Evolutionary conservation across 2,797 vertebrate species (phyloP), one percentile per base, ranked within the genome.

Genomic region (Lagothrix lagotricha): DNA sequence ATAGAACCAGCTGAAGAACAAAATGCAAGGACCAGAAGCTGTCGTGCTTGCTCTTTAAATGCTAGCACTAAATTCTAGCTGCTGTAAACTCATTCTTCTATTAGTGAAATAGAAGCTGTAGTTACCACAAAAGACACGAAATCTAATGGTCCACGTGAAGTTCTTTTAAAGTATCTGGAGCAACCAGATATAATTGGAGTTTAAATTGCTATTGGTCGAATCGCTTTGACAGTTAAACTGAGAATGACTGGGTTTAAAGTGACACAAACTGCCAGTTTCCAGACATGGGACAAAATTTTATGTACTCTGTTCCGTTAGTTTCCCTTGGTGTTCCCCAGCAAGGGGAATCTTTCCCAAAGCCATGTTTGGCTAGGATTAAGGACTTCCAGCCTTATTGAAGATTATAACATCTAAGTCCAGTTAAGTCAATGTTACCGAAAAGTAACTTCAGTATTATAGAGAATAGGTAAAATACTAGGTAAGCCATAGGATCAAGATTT

Each of bases 101-200:
- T 54, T 54, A 22, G 52, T 54, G 52, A 46, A 76, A 76, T 28
- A 75, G 72, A 44, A 75, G 13, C 72, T 10, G 11, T 48, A 17
- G 2, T 46, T 48, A 48, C 28, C 44, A 46, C 58, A 0, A 6
- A 99, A 99, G 99, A 99, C 94, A 98, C 99, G 96, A 98, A 99
- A 75, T 99, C 99, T 98, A 98, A 99, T 4, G 99, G 98, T 0
- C 99, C 99, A 99, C 95, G 98, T 99, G 99, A 97, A 99, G 99
- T 86, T 99, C 99, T 97, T 99, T 99, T 79, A 99, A 99, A 96
- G 99, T 99, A 99, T 96, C 98, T 99, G 94, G 99, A 99, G 97
- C 99, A 99, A 88, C 98, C 98, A 0, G 98, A 22, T 54, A 8
- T 54, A 54, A 54, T 9, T 99, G 19, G 99, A 99, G 24, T 99